A percentile compares a stretch with the other conserved stretches of the same genome.
Conservation (phyloP, 1,140 invertebrate genomes). For the Ceratitis capitata region DNA sequence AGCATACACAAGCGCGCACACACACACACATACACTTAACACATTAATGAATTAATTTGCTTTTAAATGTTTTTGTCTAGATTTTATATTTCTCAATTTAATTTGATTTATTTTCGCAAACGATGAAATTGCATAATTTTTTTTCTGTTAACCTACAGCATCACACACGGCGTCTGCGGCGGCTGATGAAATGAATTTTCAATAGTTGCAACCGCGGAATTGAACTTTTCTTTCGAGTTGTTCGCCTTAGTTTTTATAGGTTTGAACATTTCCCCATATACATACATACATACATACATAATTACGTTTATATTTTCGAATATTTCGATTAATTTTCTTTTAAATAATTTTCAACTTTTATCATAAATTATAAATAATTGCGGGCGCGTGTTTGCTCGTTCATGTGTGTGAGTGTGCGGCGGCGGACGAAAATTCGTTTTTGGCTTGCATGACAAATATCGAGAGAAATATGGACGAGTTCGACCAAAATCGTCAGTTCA, state of each 20-base stretch:
- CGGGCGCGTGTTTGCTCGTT: too few relatives aligned
- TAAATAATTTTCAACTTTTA: background rate
- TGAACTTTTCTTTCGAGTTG: too few relatives aligned
- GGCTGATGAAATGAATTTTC: background rate
- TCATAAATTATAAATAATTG: too few relatives aligned
- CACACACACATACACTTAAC: background rate
- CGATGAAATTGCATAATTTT: background rate
- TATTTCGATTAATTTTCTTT: background rate
- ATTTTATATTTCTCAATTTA: background rate
- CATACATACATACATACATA: too few relatives aligned
- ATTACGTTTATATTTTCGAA: background rate
- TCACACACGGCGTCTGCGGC: background rate
- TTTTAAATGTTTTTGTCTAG: background rate
- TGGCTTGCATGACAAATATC: background rate
- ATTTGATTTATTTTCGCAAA: background rate
- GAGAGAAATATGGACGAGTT: background rate
- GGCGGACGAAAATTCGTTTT: background rate
- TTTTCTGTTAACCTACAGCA: background rate
- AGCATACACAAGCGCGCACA: background rate
- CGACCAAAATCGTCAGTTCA: background rate
- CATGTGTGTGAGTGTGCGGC: background rate
- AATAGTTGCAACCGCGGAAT: too few relatives aligned
- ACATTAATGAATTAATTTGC: background rate
- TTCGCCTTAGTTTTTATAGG: too few relatives aligned
- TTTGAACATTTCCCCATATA: too few relatives aligned